Conservation (phyloP, 2,113 vertebrate species). For the zebrafish (Danio rerio) region GRCz12tu NC_133184.1:39128501-39129000, state of each 20-base stretch:
- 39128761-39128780: background rate
- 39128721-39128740: background rate
- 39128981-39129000: too few species aligned
- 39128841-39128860: background rate
- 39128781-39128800: background rate
- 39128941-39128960: too few species aligned
- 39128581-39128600: slow-evolving; percentile 1
- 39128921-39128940: too few species aligned
- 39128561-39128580: background rate
- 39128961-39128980: too few species aligned
- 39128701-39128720: background rate
- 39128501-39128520: background rate
- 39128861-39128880: background rate
- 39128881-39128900: background rate
- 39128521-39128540: background rate
- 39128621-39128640: background rate
- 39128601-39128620: background rate
- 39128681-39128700: background rate
- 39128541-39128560: background rate
- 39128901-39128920: too few species aligned
- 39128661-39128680: background rate
- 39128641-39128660: background rate
- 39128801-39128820: background rate
- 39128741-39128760: too few species aligned
- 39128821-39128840: background rate